A percentile compares a stretch with the other conserved stretches of the same genome.
Conservation (phyloP, 2,797 vertebrate genomes). For the Alcedo atthis region DNA sequence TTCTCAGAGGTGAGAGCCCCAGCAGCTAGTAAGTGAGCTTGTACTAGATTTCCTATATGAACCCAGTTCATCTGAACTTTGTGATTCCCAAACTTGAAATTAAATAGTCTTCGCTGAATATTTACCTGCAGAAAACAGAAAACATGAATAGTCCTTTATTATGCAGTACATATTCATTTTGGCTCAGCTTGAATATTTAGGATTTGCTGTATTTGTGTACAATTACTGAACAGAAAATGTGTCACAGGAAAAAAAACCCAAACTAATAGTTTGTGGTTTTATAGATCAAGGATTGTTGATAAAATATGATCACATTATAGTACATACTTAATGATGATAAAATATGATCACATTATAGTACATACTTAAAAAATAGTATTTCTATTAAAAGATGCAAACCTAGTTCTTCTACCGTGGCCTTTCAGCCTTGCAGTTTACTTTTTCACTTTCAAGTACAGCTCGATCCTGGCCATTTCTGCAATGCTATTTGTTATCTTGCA, state of each 20-base stretch:
- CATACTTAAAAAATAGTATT: background rate
- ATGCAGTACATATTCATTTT: background rate
- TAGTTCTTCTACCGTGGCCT: background rate
- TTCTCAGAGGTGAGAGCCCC: slow-evolving; percentile 83
- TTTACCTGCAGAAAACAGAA: slow-evolving; percentile 79
- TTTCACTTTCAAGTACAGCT: background rate
- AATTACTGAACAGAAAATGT: background rate
- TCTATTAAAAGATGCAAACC: background rate
- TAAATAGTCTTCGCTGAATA: slow-evolving; percentile 87
- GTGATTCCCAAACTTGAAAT: slow-evolving; percentile 88
- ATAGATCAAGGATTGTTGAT: background rate
- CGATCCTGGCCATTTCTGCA: background rate
- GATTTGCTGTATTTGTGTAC: background rate
- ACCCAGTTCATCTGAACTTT: slow-evolving; percentile 92
- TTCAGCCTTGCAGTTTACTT: background rate
- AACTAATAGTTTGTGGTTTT: background rate
- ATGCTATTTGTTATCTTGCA: background rate
- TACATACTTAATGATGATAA: background rate
- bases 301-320: background rate
- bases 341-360: background rate
- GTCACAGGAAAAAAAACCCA: background rate
- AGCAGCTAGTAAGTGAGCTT: slow-evolving; percentile 88
- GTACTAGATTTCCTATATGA: slow-evolving; percentile 89
- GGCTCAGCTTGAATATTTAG: background rate
- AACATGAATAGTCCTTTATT: background rate